Evolutionary conservation across 2,113 vertebrate genomes (phyloP).

Genomic region (Apus apus): DNA sequence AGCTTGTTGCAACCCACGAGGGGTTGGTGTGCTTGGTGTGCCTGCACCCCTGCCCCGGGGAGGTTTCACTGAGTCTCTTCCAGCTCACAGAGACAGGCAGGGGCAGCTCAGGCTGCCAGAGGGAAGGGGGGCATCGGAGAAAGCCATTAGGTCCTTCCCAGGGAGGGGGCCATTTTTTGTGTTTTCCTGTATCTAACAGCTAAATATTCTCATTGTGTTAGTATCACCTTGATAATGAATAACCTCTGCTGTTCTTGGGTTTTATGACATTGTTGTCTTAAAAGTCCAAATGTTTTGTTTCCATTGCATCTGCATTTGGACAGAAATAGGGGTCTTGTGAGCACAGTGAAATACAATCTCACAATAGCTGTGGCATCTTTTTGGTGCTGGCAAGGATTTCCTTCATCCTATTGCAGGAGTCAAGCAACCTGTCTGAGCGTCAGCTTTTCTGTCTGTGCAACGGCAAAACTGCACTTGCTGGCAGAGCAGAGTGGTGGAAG

Average conservation of each 20-base stretch:
- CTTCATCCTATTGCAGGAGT: neutral
- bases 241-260: neutral
- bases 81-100: neutral
- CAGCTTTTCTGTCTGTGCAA: neutral
- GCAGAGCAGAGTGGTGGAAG: neutral
- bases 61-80: neutral
- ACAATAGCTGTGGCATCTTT: neutral
- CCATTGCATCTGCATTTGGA: neutral
- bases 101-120: neutral
- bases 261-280: neutral
- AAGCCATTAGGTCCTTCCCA: neutral
- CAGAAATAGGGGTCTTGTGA: neutral
- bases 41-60: fast-evolving
- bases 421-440: neutral
- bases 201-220: neutral
- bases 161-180: neutral
- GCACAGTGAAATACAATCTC: neutral
- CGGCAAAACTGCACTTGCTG: neutral
- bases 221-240: neutral
- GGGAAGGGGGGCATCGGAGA: neutral
- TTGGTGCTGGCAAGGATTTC: neutral
- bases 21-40: neutral
- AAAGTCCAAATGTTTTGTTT: neutral
- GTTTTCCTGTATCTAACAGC: neutral
- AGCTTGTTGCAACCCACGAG: fast-evolving